These are phyloP conservation scores for Chondrilla cf. caribensis DNA, from an alignment of 37 sponge, comb jelly and placozoan species.

Conservation along the genomic window DNA sequence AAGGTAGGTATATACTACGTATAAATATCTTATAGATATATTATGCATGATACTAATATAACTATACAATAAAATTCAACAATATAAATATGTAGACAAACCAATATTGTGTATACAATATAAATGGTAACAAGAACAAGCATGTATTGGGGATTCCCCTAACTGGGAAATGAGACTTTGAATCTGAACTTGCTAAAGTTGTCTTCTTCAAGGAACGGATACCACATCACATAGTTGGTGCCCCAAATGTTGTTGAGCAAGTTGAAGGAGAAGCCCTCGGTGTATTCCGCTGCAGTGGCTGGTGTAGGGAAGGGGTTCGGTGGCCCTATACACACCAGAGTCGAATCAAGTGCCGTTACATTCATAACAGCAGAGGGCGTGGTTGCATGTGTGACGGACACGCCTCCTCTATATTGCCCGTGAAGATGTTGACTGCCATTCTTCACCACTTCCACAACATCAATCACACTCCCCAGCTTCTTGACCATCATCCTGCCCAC, in stretches of 20 bases:
- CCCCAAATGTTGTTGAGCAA: slow-evolving; percentile 66
- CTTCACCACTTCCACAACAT: slow-evolving; percentile 48
- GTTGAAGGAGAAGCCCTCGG: slow-evolving; percentile 52
- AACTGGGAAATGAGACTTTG: slow-evolving; percentile 31
- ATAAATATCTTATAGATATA: too few species aligned
- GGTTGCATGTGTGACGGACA: not conserved
- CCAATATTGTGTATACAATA: too few species aligned
- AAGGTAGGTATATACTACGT: too few species aligned
- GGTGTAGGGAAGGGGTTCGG: slow-evolving; percentile 58
- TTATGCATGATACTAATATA: too few species aligned
- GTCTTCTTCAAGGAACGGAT: slow-evolving; percentile 37
- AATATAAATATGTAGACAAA: too few species aligned
- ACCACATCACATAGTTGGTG: slow-evolving; percentile 80
- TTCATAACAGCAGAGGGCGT: slow-evolving; percentile 11
- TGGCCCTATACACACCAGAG: slow-evolving; percentile 30
- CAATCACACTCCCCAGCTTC: slow-evolving; percentile 40
- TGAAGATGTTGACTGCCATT: slow-evolving; percentile 77
- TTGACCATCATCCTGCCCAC: slow-evolving; percentile 6
- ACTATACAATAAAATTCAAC: too few species aligned
- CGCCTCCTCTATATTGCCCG: slow-evolving; percentile 31
- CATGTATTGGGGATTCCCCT: too few species aligned
- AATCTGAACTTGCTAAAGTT: slow-evolving; percentile 42
- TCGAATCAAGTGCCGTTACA: slow-evolving; percentile 22
- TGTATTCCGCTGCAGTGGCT: slow-evolving; percentile 31
- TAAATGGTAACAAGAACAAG: too few species aligned